Evolutionary conservation across 2,888 invertebrate species (phyloP), one percentile per base, ranked within the genome.

Genomic region (Synergus gifuensis): DNA sequence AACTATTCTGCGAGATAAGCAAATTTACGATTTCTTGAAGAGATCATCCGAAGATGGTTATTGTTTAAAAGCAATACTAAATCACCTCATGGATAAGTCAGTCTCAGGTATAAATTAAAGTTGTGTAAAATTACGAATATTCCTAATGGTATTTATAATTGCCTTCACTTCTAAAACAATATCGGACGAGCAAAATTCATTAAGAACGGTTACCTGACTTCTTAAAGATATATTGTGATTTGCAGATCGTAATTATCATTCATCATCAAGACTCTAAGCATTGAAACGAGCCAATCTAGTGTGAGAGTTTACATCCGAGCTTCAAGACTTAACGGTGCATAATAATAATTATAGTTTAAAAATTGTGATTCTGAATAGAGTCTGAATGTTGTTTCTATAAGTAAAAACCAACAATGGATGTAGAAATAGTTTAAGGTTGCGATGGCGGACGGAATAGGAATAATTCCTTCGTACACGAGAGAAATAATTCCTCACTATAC

Each of bases 141-240:
- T 67, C 7, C 7, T 49, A 44, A 49, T 58, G 18, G 18, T 58
- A 28, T 69, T 69, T 49, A 69, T 69, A 28, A 69, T 69, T 49
- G 69, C 69, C 69, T 49, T 49, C 11, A 69, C 46, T 69, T 49
- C 49, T 49, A 49, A 69, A 49, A 69, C 69, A 69, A 69, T 69
- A 36, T 49, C 16, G 49, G 49, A 69, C 46, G 49, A 69, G 44
- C 49, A 22, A 69, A 69, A 69, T 49, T 69, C 49, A 44, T 28
- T 16, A n/a, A 36, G 69, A 69, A 69, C 49, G 49, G 69, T 69
- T 69, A 69, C 49, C 28, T 69, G 69, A 49, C 69, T 69, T 36
- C 69, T 49, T 49, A 69, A 69, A 69, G 69, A 69, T 69, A 69
- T 69, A 69, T 69, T 69, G 49, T 69, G 69, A 69, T 69, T 69